Evolutionary conservation across 2,888 invertebrate species (phyloP), one percentile per base, ranked within the genome.

Genomic region (Hoplodrina blanda): DNA sequence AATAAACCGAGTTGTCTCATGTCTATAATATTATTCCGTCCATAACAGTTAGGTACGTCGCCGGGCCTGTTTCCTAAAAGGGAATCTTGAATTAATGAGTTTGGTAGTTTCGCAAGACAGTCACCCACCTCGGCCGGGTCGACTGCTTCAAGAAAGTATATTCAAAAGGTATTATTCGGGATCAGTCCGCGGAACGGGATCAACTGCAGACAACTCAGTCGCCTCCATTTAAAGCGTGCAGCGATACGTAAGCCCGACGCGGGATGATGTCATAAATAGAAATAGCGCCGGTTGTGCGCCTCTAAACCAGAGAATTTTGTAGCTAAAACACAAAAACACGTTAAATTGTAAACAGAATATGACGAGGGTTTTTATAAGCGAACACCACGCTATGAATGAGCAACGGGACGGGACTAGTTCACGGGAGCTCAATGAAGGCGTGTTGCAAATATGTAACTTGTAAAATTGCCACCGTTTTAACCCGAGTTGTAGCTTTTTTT

Each of bases 231-330:
- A 96, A 96, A 96, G 96, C 95, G 94, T 94, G 96, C 95, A 94
- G 92, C 95, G 95, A 95, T 95, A 96, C 96, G 96, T 95, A 95
- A 96, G 94, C 92, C 93, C 93, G 94, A 93, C 92, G 92, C 94
- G 90, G 90, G 93, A 94, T 96, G 96, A 96, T 96, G 96, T 96
- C 96, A 96, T 96, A 93, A 93, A 95, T 95, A 95, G 95, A 96
- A 96, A 96, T 96, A 96, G 96, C 95, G 90, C 92, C 93, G 87
- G 90, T 91, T 91, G 87, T 85, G 91, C 90, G 90, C 91, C 88
- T 90, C 85, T 85, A 87, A 89, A 90, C 87, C 84, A 86, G 88
- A 86, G 89, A 90, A 90, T 92, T 93, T 92, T 91, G 91, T 92
- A 91, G 89, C 90, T 91, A 92, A 93, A 94, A 91, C 88, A 88